Evolutionary conservation across 2,888 invertebrate species (phyloP), one percentile per base, ranked within the genome.

Genomic region (Rhagonycha fulva): DNA sequence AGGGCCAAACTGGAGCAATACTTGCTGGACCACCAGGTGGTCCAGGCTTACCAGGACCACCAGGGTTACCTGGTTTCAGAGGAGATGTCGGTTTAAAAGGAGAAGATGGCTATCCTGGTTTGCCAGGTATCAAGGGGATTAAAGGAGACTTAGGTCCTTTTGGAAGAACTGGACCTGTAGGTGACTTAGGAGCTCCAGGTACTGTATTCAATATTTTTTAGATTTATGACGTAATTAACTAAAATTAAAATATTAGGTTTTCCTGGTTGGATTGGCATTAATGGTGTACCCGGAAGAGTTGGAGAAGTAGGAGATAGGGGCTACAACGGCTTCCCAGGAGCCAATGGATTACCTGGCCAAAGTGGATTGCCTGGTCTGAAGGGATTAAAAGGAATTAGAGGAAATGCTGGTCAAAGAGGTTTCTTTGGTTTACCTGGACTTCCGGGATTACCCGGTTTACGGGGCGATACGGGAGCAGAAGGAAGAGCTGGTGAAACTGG

Each of bases 341-440:
- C 80, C 70, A 84, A 83, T 61, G 88, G 89, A 24, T 82, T 86
- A 73, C 80, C 79, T 67, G 88, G 88, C 63, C 79, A 80, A 68
- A 75, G 78, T 23, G 87, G 88, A 12, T 81, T 86, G 24, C 82
- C 88, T n/a, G 92, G 92, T 14, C 80, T 84, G 12, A 90, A 85
- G 85, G 94, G 93, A n/a, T 79, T 82, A 7, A 87, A 84, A 76
- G 91, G 91, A 10, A 83, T 84, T 62, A 82, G 86, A 23, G 90
- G 90, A n/a, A 86, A 87, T 74, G 80, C 84, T 26, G 87, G 85
- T 12, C 81, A 82, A 76, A 85, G 82, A 75, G 88, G 84, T 19
- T 75, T 74, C 3, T 83, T 84, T 23, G 87, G 86, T 9, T 73
- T 82, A 26, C 82, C 81, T 75, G 89, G 90, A 71, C 87, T 88